phyloP scores from a whole-genome alignment of 2,797 vertebrate species.

The Chelmon rostratus region DNA sequence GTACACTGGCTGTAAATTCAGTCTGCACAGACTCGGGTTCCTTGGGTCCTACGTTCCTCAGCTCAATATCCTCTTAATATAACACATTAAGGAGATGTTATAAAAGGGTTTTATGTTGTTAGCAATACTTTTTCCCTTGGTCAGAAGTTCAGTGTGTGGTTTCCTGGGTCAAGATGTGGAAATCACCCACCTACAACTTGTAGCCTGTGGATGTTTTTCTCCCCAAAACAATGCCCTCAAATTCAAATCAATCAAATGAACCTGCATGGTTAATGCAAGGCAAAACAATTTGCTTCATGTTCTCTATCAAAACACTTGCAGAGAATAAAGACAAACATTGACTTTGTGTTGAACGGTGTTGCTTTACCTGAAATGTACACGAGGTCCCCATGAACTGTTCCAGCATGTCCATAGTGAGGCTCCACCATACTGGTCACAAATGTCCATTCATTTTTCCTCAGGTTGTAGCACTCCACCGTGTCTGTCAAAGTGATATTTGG shows the following conservation, averaged over 20 bases:
- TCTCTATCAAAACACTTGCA: not conserved
- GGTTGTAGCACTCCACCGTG: conserved; percentile 87
- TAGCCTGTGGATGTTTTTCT: too few relatives aligned
- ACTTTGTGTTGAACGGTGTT: not conserved
- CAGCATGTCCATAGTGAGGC: conserved; percentile 89
- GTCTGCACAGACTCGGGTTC: not conserved
- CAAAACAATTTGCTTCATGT: not conserved
- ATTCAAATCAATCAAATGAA: too few relatives aligned
- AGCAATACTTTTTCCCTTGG: not conserved
- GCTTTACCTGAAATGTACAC: conserved; percentile 89
- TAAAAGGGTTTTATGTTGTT: not conserved
- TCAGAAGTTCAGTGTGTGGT: not conserved
- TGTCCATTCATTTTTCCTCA: conserved; percentile 87
- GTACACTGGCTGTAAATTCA: not conserved
- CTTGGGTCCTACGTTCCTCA: too few relatives aligned
- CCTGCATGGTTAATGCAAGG: not conserved
- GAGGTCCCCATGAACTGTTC: conserved; percentile 83
- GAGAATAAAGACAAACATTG: not conserved
- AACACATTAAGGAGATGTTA: not conserved
- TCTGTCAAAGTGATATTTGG: conserved; percentile 61
- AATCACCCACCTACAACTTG: too few relatives aligned
- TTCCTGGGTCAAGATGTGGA: too few relatives aligned
- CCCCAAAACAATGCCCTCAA: too few relatives aligned
- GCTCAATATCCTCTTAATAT: not conserved
- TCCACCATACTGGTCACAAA: conserved; percentile 84